Evolutionary conservation across 2,113 vertebrate species (phyloP).

Genomic region (Prolemur simus): DNA sequence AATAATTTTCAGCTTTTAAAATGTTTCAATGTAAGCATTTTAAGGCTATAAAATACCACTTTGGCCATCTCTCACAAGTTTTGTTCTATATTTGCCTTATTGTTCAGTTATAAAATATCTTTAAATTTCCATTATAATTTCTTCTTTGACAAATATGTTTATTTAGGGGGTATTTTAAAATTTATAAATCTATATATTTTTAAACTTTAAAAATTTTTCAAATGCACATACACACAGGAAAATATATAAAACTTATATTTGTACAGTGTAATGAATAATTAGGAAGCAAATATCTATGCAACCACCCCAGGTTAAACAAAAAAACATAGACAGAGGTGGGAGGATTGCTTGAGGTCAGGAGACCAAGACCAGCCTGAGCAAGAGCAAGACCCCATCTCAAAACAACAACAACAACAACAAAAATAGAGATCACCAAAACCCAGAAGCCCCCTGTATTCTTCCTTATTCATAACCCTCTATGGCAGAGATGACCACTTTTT

Average conservation of each 20-base stretch:
- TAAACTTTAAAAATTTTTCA: neutral
- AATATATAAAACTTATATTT: neutral
- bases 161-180: neutral
- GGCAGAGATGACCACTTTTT: neutral
- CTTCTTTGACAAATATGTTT: neutral
- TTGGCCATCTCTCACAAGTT: neutral
- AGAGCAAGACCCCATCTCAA: too few relatives aligned
- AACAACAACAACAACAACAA: too few relatives aligned
- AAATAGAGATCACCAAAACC: neutral
- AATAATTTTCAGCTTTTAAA: neutral
- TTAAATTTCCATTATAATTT: neutral
- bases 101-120: neutral
- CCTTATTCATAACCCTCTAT: neutral
- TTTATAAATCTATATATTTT: neutral
- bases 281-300: neutral
- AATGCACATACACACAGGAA: neutral
- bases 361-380: too few relatives aligned
- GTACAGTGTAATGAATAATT: neutral
- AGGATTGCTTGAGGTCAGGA: too few relatives aligned
- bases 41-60: constrained; percentile 1
- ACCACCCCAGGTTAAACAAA: neutral
- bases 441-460: neutral
- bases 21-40: neutral
- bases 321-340: neutral
- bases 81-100: neutral